These are phyloP conservation scores for Chydorus sphaericus DNA, from an alignment of 2,888 invertebrate genomes.

Conservation along the genomic window DNA sequence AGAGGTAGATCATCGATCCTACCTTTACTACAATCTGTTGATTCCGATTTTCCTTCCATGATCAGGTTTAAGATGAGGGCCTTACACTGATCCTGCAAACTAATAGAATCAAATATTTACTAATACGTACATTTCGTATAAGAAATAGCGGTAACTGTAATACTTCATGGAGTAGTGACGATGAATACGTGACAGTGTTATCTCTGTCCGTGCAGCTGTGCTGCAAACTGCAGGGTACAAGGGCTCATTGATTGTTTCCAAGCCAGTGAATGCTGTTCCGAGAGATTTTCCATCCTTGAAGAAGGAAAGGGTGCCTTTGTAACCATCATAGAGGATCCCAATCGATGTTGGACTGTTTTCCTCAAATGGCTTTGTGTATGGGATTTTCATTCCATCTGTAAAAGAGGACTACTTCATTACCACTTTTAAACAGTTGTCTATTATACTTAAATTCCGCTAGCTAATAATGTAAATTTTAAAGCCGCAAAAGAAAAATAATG, in stretches of 20 bases:
- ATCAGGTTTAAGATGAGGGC: background rate
- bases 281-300: constrained; percentile 52
- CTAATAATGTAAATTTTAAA: too few species aligned
- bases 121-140: background rate
- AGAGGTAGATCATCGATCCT: background rate
- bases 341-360: constrained; percentile 52
- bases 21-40: background rate
- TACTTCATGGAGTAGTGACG: constrained; percentile 41
- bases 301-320: constrained; percentile 50
- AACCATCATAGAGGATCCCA: constrained; percentile 50
- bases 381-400: constrained; percentile 42
- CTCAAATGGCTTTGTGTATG: constrained; percentile 49
- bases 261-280: constrained; percentile 52
- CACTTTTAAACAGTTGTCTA: too few species aligned
- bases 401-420: too few species aligned
- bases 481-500: too few species aligned
- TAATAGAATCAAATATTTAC: background rate
- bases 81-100: background rate
- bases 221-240: constrained; percentile 54
- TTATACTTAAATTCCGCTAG: too few species aligned
- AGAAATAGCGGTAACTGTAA: background rate
- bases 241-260: constrained; percentile 44
- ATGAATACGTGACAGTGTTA: constrained; percentile 43
- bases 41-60: too few species aligned
- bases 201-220: constrained; percentile 58